These are phyloP conservation scores for Albula glossodonta DNA, from an alignment of 2,113 vertebrate species.

Conservation along the genomic window DNA sequence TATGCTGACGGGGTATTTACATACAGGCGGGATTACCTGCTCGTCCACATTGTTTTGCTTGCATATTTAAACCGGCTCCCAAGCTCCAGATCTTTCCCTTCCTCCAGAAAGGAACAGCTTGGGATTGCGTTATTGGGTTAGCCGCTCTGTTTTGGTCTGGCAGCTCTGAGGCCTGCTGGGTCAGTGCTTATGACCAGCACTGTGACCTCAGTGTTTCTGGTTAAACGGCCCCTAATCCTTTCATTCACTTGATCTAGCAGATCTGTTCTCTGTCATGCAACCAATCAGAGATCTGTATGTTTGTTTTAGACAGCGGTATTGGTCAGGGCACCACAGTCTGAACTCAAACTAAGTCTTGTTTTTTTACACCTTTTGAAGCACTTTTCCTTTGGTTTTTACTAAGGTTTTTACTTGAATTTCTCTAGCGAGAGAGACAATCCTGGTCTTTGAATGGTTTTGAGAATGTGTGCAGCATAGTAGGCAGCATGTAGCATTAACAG, in stretches of 20 bases:
- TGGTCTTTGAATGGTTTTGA: not conserved
- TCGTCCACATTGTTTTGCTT: not conserved
- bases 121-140: not conserved
- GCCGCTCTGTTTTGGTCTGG: not conserved
- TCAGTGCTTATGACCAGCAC: not conserved
- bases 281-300: not conserved
- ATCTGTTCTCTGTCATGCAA: not conserved
- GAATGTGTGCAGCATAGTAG: not conserved
- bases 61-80: not conserved
- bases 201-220: not conserved
- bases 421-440: not conserved
- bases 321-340: not conserved
- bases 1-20: not conserved
- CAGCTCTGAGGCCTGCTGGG: not conserved
- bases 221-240: not conserved
- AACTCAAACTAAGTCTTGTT: not conserved
- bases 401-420: not conserved
- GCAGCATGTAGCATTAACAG: not conserved
- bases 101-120: not conserved
- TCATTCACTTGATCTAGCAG: not conserved
- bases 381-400: not conserved
- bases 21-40: not conserved
- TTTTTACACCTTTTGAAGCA: not conserved
- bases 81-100: not conserved
- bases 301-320: not conserved